phyloP scores from a whole-genome alignment of 1,140 invertebrate genomes.

The Tetragnatha versicolor region DNA sequence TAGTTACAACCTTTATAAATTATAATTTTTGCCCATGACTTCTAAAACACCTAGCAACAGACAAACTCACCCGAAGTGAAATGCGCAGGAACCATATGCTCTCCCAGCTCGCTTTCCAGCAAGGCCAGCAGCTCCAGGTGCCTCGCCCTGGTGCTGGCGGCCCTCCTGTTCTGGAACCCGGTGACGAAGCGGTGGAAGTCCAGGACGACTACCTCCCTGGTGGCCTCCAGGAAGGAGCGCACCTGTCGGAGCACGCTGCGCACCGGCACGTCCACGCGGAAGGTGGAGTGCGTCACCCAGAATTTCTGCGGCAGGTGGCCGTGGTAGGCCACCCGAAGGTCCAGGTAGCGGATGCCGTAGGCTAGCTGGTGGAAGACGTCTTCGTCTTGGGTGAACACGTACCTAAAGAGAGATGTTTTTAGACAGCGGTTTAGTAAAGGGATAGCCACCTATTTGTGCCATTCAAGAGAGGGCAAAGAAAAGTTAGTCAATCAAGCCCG shows the following conservation, averaged over 20 bases:
- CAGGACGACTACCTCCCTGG: conserved; percentile 71
- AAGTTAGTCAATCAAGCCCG: too few species aligned
- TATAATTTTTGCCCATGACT: too few species aligned
- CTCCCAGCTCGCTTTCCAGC: conserved; percentile 66
- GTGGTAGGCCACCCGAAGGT: conserved; percentile 57
- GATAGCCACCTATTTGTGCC: too few species aligned
- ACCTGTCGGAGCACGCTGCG: conserved; percentile 57
- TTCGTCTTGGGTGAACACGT: conserved; percentile 57
- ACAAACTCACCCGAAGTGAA: conserved; percentile 55
- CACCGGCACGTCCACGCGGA: conserved; percentile 56
- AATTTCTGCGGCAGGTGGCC: conserved; percentile 52
- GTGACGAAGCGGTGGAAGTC: conserved; percentile 73
- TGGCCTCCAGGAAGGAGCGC: conserved; percentile 62
- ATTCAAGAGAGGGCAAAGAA: too few species aligned
- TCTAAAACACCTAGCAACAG: too few species aligned
- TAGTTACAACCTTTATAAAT: too few species aligned
- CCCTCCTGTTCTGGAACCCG: conserved; percentile 4
- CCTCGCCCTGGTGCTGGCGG: conserved; percentile 57
- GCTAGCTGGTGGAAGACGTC: conserved; percentile 60
- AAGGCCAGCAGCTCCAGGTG: conserved; percentile 67
- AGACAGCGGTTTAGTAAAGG: too few species aligned
- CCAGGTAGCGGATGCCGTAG: conserved; percentile 60
- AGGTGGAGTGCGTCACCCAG: conserved; percentile 62
- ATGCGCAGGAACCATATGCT: conserved; percentile 64
- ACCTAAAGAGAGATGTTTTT: conserved; percentile 67